Evolutionary conservation across 2,113 vertebrate species (phyloP).

Genomic region (Heteronetta atricapilla): DNA sequence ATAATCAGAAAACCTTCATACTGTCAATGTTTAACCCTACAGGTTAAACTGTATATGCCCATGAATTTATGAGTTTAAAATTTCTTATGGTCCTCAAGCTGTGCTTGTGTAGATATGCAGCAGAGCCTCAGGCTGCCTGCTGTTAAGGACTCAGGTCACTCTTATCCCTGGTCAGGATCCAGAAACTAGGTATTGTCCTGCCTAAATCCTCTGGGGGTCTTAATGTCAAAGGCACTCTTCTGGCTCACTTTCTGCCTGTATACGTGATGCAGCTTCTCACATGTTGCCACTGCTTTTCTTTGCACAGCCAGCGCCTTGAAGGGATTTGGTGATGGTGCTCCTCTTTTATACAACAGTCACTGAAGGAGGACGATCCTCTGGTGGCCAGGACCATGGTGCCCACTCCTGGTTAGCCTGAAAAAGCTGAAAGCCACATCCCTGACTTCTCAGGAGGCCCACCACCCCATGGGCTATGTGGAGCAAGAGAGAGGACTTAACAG

Average conservation of each 20-base stretch:
- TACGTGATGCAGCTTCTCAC: not conserved
- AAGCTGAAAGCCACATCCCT: rapidly evolving
- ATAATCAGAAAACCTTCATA: not conserved
- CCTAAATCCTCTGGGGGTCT: not conserved
- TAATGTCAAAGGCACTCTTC: not conserved
- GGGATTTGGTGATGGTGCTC: not conserved
- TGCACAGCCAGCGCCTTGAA: not conserved
- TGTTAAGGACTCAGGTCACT: not conserved
- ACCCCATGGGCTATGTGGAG: not conserved
- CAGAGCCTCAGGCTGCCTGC: not conserved
- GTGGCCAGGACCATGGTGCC: not conserved
- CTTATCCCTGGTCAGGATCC: not conserved
- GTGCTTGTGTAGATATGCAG: not conserved
- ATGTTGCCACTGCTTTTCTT: not conserved
- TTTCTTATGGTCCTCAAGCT: not conserved
- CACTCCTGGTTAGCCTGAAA: not conserved
- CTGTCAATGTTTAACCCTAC: not conserved
- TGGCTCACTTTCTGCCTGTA: not conserved
- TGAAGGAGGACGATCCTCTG: not conserved
- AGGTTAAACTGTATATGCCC: not conserved
- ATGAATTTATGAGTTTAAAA: not conserved
- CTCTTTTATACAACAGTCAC: not conserved
- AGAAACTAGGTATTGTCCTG: not conserved
- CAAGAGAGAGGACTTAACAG: not conserved
- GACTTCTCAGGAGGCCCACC: not conserved